Base-by-base conservation (phyloP, 1,140 invertebrate genomes). In the Drosophila nebulosa region DNA sequence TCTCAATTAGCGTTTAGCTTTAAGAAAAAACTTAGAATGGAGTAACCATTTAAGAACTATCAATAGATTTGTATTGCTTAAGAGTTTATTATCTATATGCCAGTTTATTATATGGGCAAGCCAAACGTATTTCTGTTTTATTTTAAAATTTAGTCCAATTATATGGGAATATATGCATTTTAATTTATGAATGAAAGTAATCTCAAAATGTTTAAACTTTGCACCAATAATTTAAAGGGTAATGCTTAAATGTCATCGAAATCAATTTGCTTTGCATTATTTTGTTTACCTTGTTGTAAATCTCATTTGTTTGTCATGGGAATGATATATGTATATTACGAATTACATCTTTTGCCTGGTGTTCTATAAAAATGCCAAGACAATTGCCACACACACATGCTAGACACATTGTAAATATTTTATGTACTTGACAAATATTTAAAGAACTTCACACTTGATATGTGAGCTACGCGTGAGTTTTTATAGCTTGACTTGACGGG, bases 381-480 rank as follows among this genome's bases (percentile, higher is more conserved):
- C 77, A 85, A 80, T 85, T 85, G 80, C 80, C 70, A 80, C 77
- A 53, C 39, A 46, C 51, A 84, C 81, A 84, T 81, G 81, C 64
- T 70, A 46, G 39, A 75, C 64, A 77, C 66, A 79, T 74, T 85
- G 83, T 86, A 85, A 86, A 85, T 79, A 86, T 74, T 80, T 74
- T 78, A 77, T 85, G 73, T 53, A 80, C 60, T 59, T 66, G 77
- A 62, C 78, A 86, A 85, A 85, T 85, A 85, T 85, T 85, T 85
- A 86, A 86, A 86, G 81, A 85, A 85, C 74, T 81, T 85, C 68
- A 86, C 81, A 70, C 62, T 71, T 85, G 81, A 85, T 85, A 85
- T 85, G 81, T 68, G 78, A 79, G 79, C 67, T 64, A 61, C 53
- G 64, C 64, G 55, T 59, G 69, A 16, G 61, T 63, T 65, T 80